Percentiles rank a stretch among this genome's conserved stretches.
Evolutionary conservation across 2,888 invertebrate genomes (phyloP).

Genomic region (Synanthedon vespiformis): DNA sequence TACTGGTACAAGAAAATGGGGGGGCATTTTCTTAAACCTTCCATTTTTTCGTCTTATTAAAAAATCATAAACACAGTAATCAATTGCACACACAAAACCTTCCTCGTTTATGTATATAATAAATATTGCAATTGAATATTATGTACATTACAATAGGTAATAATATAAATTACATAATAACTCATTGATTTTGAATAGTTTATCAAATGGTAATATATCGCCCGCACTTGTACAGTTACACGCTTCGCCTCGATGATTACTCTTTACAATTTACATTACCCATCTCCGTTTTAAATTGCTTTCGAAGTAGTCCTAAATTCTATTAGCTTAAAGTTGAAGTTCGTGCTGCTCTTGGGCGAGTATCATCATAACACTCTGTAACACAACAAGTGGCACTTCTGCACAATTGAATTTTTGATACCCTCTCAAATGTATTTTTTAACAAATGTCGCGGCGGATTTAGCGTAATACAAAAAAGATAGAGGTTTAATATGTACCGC

Average conservation of each 20-base stretch:
- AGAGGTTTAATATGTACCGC: conserved; percentile 27
- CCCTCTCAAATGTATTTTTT: conserved; percentile 60
- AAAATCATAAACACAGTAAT: too few species aligned
- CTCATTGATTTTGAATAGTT: not conserved
- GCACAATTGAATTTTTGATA: conserved; percentile 60
- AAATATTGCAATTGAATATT: not conserved
- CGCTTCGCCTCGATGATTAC: conserved; percentile 1
- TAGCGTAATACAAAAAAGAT: conserved; percentile 24
- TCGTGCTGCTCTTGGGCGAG: not conserved
- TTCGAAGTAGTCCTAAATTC: not conserved
- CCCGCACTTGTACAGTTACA: conserved; percentile 21
- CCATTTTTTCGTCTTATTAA: too few species aligned
- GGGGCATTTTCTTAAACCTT: too few species aligned
- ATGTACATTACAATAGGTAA: not conserved
- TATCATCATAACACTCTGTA: not conserved
- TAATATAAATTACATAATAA: conserved; percentile 4
- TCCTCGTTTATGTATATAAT: not conserved
- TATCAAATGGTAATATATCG: conserved; percentile 13
- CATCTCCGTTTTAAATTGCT: not conserved
- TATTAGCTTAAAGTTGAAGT: not conserved
- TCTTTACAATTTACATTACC: conserved; percentile 16
- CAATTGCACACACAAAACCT: too few species aligned
- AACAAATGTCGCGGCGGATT: conserved; percentile 65
- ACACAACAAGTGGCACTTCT: conserved; percentile 47
- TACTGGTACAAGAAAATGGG: too few species aligned